Evolutionary conservation across 2,113 vertebrate genomes (phyloP), one percentile per base, ranked within the genome.

Genomic region (Barbus barbus): DNA sequence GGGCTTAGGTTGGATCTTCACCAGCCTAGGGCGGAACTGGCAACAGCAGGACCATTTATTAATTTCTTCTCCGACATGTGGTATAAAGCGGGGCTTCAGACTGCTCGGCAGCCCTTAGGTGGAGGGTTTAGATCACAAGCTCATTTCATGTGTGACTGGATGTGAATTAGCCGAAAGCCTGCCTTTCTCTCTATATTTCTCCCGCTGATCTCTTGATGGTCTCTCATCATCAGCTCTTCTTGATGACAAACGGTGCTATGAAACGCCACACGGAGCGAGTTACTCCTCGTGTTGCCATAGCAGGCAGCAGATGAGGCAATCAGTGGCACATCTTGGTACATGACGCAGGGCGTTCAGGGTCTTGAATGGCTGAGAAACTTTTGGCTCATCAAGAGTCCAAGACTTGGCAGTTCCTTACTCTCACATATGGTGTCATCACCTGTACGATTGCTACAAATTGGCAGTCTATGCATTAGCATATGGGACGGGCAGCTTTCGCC

Each of bases 101-200:
- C 83, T 84, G 86, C 88, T 90, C 86, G 38, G 79, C 87, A 38
- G 85, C 90, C 90, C 90, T 84, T 81, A 81, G 91, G 90, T 90
- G 77, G 67, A 78, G 82, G 89, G 88, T 86, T 92, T 89, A 83
- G 91, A 93, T 91, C 93, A 89, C 51, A 38, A 94, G 92, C 93
- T 94, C 90, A 94, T 94, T 94, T 95, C 93, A 94, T 93, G 90
- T 93, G 90, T 93, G 93, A 92, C 91, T 94, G 93, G 89, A 88
- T 93, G 91, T 91, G 83, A 93, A 94, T 94, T 94, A 93, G 93
- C 91, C 89, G 90, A 92, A 88, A 89, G 91, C 90, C 89, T 87
- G 86, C 90, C 88, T 87, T 84, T 84, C n/a, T 84, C 48, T 84
- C 26, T 60, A 22, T 48, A 46, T n/a, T 33, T 65, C 20, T 51